Evolutionary conservation across 2,113 vertebrate genomes (phyloP).

Genomic region (Tiliqua scincoides): DNA sequence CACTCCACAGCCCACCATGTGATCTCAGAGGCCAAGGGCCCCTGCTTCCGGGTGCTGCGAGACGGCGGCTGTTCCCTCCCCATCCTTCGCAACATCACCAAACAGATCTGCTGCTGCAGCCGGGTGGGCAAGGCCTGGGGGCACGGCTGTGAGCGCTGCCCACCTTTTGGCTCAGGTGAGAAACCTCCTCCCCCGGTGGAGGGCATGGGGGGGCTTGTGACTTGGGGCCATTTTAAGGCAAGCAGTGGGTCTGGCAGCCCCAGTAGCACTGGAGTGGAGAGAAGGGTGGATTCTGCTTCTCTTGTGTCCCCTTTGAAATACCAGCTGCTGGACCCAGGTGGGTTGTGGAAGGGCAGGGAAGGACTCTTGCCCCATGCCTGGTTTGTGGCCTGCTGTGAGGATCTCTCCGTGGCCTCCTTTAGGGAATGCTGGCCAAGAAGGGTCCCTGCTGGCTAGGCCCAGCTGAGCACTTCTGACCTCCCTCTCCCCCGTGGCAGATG

Average conservation of each 20-base stretch:
- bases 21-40: constrained; percentile 86
- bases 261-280: no score
- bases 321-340: no score
- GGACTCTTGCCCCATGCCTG: no score
- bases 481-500: constrained; percentile 67
- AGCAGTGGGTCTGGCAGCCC: neutral
- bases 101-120: constrained; percentile 95
- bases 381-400: no score
- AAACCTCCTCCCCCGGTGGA: neutral
- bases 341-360: no score
- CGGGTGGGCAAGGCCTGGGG: constrained; percentile 93
- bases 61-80: constrained; percentile 84
- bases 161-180: constrained; percentile 84
- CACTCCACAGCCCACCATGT: constrained; percentile 82
- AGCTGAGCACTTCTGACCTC: no score
- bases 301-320: no score
- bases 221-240: neutral
- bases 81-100: constrained; percentile 90
- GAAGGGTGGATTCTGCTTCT: no score
- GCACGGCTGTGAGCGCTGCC: constrained; percentile 81
- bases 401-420: no score
- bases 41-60: constrained; percentile 85
- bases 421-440: neutral
- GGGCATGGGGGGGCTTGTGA: neutral
- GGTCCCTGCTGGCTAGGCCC: no score